Percentiles rank a stretch among this genome's conserved stretches.
Evolutionary conservation across 2,797 vertebrate genomes (phyloP).

Genomic region (Phrynocephalus vlangalii): DNA sequence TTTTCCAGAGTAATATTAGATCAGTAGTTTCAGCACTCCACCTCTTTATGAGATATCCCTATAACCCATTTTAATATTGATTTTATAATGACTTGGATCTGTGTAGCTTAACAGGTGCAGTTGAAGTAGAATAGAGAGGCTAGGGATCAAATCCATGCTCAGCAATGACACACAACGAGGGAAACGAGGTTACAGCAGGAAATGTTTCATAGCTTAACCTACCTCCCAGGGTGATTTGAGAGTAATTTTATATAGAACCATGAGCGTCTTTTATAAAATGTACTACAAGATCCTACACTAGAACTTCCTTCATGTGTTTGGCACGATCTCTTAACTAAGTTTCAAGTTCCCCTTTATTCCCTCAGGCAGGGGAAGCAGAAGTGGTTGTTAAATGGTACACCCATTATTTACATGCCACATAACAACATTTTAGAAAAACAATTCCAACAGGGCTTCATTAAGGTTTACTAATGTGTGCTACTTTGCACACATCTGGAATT

Average conservation of each 20-base stretch:
- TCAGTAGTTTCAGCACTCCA: constrained; percentile 6
- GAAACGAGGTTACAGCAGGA: not conserved
- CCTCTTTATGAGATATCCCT: not conserved
- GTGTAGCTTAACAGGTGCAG: not conserved
- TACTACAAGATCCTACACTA: not conserved
- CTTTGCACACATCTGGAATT: not conserved
- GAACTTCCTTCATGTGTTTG: not conserved
- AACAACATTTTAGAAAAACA: too few relatives aligned
- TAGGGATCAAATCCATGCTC: not conserved
- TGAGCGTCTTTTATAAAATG: not conserved
- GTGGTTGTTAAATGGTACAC: too few relatives aligned
- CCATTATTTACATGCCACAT: too few relatives aligned
- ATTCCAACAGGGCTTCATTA: not conserved
- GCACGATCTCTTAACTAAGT: not conserved
- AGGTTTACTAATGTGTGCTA: not conserved
- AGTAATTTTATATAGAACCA: not conserved
- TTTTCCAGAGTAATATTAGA: not conserved
- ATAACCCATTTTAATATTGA: not conserved
- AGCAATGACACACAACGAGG: not conserved
- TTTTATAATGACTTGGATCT: fast-evolving
- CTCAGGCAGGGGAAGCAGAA: not conserved
- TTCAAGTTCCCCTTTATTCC: too few relatives aligned
- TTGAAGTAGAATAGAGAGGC: not conserved
- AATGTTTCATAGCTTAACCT: not conserved
- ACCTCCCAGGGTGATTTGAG: not conserved